Evolutionary conservation across 2,113 vertebrate genomes (phyloP), one percentile per base, ranked within the genome.

Genomic region (Siniperca chuatsi): DNA sequence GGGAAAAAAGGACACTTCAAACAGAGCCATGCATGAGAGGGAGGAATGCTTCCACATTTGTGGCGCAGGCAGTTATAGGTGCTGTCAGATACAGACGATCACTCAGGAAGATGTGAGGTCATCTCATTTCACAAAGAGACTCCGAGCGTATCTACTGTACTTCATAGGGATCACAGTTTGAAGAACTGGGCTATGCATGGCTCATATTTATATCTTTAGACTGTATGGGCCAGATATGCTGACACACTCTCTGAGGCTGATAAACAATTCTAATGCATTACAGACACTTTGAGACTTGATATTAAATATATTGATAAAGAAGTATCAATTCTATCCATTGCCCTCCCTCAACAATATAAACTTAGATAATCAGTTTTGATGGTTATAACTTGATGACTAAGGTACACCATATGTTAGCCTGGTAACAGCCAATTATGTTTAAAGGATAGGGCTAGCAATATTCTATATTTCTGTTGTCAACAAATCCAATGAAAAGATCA

Each of bases 31-130:
- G 83, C 84, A 89, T 57, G 84, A 79, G 75, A 88, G 72, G 10
- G 80, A 83, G 75, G 87, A 90, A 91, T 73, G 82, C 61, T 79
- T 92, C 85, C 85, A 88, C 75, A 82, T 88, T 84, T 81, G 85
- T 12, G 82, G 83, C 40, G 46, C 73, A 76, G 84, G 62, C 58
- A 58, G 75, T 79, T 87, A 71, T 67, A 81, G 75, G 66, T 62
- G 77, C 78, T 86, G 84, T 89, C 86, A 92, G 84, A 83, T 78
- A 66, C 82, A 85, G 82, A 77, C 42, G 40, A 91, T 90, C 92
- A 78, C 81, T 93, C 93, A 89, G 89, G 78, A 16, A 76, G 72
- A 86, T 52, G 62, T 82, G 46, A 89, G 87, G 82, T 87, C 84
- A 74, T 91, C 85, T 78, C 42, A 12, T 89, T 75, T 84, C 89